Conservation (phyloP, 2,888 invertebrate genomes). For the Octonoba sinensis region DNA sequence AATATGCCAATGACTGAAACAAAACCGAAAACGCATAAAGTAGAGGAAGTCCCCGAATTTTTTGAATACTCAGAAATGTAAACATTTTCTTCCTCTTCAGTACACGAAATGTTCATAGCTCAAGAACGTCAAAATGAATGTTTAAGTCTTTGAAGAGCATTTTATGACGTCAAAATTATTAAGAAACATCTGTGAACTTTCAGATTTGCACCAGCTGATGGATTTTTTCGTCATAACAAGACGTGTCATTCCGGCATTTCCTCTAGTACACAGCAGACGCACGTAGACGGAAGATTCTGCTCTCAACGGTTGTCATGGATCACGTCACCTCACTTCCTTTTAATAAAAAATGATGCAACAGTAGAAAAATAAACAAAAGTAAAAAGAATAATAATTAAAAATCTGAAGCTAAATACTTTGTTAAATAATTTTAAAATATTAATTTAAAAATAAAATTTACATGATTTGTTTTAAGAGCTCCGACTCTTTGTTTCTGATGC, state of each 20-base stretch:
- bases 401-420: too few species aligned
- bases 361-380: too few species aligned
- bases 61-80: not conserved
- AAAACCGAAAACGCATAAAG: constrained; percentile 1
- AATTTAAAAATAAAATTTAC: too few species aligned
- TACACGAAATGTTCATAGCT: not conserved
- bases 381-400: too few species aligned
- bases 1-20: constrained; percentile 10
- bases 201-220: constrained; percentile 13
- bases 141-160: not conserved
- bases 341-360: too few species aligned
- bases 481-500: too few species aligned
- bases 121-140: too few species aligned
- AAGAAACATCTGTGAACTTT: constrained; percentile 12
- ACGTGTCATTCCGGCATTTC: constrained; percentile 47
- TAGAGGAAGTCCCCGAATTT: constrained; percentile 4
- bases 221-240: constrained; percentile 24
- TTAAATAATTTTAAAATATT: too few species aligned
- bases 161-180: not conserved
- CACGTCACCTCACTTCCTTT: constrained; percentile 24
- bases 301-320: constrained; percentile 36
- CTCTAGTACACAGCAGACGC: constrained; percentile 18
- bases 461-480: too few species aligned
- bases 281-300: constrained; percentile 38
- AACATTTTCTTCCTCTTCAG: not conserved